These are phyloP conservation scores for Apteryx mantelli DNA, from an alignment of 2,113 vertebrate species.

Conservation along the genomic window DNA sequence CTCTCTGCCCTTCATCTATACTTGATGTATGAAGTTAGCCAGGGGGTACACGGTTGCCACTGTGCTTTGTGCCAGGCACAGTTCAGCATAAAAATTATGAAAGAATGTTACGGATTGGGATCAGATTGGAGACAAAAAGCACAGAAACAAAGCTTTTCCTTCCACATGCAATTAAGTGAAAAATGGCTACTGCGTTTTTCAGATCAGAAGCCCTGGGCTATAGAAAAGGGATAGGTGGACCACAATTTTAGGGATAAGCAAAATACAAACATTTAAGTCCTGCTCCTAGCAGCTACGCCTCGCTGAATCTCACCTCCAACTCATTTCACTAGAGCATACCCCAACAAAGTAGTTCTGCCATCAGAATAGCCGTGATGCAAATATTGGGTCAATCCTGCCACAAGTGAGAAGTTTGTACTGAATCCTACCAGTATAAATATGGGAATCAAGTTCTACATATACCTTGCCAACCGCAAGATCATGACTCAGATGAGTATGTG, in stretches of 20 bases:
- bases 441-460: background rate
- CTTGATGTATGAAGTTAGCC: background rate
- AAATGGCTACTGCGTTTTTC: too few relatives aligned
- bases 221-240: too few relatives aligned
- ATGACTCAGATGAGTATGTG: background rate
- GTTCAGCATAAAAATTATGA: background rate
- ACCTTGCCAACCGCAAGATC: background rate
- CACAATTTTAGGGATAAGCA: too few relatives aligned
- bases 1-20: background rate
- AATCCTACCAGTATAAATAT: background rate
- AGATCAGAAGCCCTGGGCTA: too few relatives aligned
- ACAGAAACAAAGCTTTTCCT: too few relatives aligned
- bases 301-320: background rate
- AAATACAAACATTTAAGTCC: too few relatives aligned
- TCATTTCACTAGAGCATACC: background rate
- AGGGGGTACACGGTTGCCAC: background rate
- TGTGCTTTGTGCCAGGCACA: background rate
- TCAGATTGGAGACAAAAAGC: too few relatives aligned
- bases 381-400: background rate
- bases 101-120: background rate
- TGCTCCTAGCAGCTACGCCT: background rate
- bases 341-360: background rate
- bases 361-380: background rate
- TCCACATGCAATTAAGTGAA: too few relatives aligned
- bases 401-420: background rate